phyloP scores from a whole-genome alignment of 2,113 vertebrate genomes.

The Anolis sagrei region DNA sequence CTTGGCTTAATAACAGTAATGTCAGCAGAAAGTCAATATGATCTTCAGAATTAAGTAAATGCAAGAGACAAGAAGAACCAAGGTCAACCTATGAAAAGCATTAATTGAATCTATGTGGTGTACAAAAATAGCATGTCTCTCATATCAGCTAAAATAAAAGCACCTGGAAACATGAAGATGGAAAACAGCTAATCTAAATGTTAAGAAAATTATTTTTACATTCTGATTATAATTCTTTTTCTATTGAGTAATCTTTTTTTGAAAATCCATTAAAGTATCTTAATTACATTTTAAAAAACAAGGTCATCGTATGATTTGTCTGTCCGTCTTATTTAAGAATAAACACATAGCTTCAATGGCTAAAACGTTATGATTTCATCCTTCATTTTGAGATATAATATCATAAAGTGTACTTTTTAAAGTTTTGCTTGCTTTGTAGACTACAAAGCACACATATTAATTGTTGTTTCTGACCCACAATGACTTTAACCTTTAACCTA shows the following conservation, averaged over 20 bases:
- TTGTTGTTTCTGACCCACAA: too few species aligned
- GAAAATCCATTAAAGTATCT: not conserved
- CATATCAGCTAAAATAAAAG: not conserved
- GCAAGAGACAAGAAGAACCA: slow-evolving; percentile 14
- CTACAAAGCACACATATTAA: too few species aligned
- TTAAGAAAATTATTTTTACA: slow-evolving; percentile 8
- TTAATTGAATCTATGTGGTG: slow-evolving; percentile 1
- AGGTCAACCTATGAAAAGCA: slow-evolving; percentile 29
- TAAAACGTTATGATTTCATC: not conserved
- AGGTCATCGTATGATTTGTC: not conserved
- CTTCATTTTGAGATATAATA: not conserved
- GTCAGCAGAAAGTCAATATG: slow-evolving; percentile 20
- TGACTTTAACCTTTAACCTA: too few species aligned
- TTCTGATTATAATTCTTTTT: not conserved
- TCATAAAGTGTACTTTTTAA: not conserved
- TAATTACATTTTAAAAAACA: not conserved
- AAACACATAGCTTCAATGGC: not conserved
- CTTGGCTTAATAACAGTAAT: slow-evolving; percentile 11
- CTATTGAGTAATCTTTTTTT: not conserved
- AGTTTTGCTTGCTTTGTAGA: not conserved
- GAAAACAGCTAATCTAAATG: not conserved
- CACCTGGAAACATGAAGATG: not conserved
- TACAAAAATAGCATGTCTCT: slow-evolving; percentile 4
- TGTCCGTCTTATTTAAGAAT: not conserved
- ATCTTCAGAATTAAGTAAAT: slow-evolving; percentile 25